These are phyloP conservation scores for Cantharis rufa DNA, from an alignment of 2,888 invertebrate species.

Conservation along the genomic window DNA sequence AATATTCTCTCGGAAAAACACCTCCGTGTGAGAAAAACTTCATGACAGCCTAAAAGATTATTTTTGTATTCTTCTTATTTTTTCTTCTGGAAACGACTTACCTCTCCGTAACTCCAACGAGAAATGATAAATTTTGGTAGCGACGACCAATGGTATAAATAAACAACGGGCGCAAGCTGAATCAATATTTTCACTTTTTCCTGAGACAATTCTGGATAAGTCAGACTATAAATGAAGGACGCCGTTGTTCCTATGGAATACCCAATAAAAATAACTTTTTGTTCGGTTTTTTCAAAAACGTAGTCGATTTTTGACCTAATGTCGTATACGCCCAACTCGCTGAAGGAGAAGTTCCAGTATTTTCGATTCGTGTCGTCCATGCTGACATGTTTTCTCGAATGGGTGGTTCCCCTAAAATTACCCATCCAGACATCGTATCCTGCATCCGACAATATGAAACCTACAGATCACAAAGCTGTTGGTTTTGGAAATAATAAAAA, in stretches of 20 bases:
- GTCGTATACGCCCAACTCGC: conserved; percentile 65
- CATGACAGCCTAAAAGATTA: neutral
- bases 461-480: conserved; percentile 31
- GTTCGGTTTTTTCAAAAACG: conserved; percentile 54
- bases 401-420: conserved; percentile 52
- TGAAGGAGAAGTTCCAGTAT: conserved; percentile 55
- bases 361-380: conserved; percentile 43
- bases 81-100: neutral
- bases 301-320: conserved; percentile 62
- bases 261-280: conserved; percentile 58
- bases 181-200: conserved; percentile 59
- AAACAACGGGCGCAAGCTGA: conserved; percentile 58
- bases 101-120: neutral
- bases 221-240: conserved; percentile 61
- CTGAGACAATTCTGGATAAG: conserved; percentile 60
- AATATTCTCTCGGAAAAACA: neutral
- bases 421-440: conserved; percentile 62
- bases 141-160: neutral
- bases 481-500: conserved; percentile 41
- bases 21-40: neutral
- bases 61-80: neutral
- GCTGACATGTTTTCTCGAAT: conserved; percentile 47
- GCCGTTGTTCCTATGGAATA: conserved; percentile 65
- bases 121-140: neutral
- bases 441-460: conserved; percentile 58